Evolutionary conservation across 2,888 invertebrate species (phyloP).

Genomic region (Synanthedon myopaeformis): DNA sequence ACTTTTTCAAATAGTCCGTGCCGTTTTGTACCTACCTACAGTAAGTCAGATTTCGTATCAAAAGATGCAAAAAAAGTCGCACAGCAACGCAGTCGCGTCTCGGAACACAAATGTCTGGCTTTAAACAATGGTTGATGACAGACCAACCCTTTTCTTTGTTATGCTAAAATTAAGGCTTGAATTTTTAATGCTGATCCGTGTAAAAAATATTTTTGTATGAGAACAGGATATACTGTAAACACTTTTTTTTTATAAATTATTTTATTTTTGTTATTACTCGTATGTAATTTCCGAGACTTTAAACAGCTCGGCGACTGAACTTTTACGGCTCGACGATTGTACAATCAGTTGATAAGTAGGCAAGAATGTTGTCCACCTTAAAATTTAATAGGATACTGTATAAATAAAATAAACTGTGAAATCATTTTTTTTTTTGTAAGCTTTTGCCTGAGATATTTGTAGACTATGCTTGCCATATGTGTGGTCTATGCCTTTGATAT

Average conservation of each 20-base stretch:
- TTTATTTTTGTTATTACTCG: too few species aligned
- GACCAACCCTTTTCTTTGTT: conserved; percentile 47
- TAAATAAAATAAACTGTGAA: neutral
- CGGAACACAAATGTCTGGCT: conserved; percentile 61
- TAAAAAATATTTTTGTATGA: too few species aligned
- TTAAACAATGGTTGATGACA: conserved; percentile 52
- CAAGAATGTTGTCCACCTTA: too few species aligned
- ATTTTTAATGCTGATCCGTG: neutral
- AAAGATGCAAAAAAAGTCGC: conserved; percentile 22
- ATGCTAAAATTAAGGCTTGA: conserved; percentile 48
- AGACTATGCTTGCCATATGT: too few species aligned
- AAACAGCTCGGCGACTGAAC: too few species aligned
- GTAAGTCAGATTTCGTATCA: conserved; percentile 32
- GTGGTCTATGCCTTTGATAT: too few species aligned
- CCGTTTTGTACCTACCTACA: neutral
- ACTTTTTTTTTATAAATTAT: too few species aligned
- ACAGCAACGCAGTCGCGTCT: conserved; percentile 26
- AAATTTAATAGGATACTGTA: neutral
- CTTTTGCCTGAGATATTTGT: neutral
- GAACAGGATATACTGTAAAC: too few species aligned
- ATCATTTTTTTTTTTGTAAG: neutral
- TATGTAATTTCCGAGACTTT: too few species aligned
- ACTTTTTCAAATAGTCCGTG: too few species aligned
- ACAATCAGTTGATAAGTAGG: too few species aligned
- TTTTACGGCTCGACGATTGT: too few species aligned